Evolutionary conservation across 2,113 vertebrate species (phyloP), one percentile per base, ranked within the genome.

Genomic region (Cricetomys ansorgei): DNA sequence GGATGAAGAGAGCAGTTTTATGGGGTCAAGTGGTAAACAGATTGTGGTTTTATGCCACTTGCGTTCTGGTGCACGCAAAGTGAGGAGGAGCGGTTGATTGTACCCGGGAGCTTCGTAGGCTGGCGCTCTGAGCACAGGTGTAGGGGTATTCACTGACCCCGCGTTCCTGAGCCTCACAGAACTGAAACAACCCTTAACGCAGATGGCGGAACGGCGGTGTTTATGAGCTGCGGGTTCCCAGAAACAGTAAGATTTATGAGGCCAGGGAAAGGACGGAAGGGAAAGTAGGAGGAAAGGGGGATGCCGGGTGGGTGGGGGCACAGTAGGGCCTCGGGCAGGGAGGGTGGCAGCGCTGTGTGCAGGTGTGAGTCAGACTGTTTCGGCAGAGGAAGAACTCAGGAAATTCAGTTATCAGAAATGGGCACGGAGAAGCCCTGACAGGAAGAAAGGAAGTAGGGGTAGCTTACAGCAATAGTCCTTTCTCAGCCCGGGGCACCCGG

Each of bases 11-110:
- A 93, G 45, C 40, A 81, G 31, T 94, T 86, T 19, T 40, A 7
- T 91, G 69, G 45, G 85, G 73, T 96, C 77, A 94, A 45, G 75
- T 92, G 84, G 57, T 87, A 93, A 94, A 81, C 81, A 95, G 67
- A 59, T 77, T 77, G 80, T 93, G 83, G 73, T 79, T 91, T 96
- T 87, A 70, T 59, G 75, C 55, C 50, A 88, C 93, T 94, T 89
- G 65, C n/a, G 45, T 93, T 89, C 84, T 87, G 91, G 17, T 69
- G 25, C 88, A n/a, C 93, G 29, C 37, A n/a, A 45, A 87, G 79
- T 2, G 48, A 21, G 57, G 45, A 91, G 62, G n/a, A 62, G 83
- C 27, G 55, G 40, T 94, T 92, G 77, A 65, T 62, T 67, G 17
- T 79, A 86, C 57, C 31, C 40, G 15, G 0, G 83, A 91, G 23